Base-by-base conservation (phyloP, 2,797 vertebrate species). In the Alauda arvensis region DNA sequence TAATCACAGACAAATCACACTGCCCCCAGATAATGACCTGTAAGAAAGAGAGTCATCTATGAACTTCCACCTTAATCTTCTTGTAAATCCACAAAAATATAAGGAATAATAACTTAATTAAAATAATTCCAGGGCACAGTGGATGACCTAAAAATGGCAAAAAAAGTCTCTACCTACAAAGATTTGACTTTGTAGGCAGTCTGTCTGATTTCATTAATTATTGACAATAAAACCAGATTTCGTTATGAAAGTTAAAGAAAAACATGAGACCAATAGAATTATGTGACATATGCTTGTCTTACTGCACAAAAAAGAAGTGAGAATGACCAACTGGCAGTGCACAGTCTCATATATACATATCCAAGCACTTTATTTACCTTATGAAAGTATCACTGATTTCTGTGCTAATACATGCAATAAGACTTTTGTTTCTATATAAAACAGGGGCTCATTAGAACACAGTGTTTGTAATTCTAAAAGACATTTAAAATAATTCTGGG, bases 11-110 rank as follows among this genome's bases (percentile, higher is more conserved):
- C 29, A 94, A 90, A 57, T 95, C 90, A 28, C 97, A 97, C 4
- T 96, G 96, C 13, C 98, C 99, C 99, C 99, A 99, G 43, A 98
- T 96, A 26, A 99, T 97, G 67, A 99, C 97, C 99, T 99, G 85
- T 29, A 93, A 78, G 49, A 95, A 69, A 68, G n/a, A 42, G 14
- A 91, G 48, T 76, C 6, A 77, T 34, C 62, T 16, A 81, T 45
- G 18, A 77, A 80, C 56, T 66, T 70, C 49, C 57, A 66, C 24
- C 56, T 68, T 4, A 14, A 76, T 18, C 19, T 51, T 91, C 66
- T 57, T 72, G 43, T 34, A 74, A 77, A 75, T 66, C 33, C 15
- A 55, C 8, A 37, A 66, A 80, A 78, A 17, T 12, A 13, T 40
- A 66, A 16, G 15, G 18, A 37, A 37, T 37, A 91, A 39, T 29